Base-by-base conservation (phyloP, 2,797 vertebrate genomes). In the Oreochromis grahami region DNA sequence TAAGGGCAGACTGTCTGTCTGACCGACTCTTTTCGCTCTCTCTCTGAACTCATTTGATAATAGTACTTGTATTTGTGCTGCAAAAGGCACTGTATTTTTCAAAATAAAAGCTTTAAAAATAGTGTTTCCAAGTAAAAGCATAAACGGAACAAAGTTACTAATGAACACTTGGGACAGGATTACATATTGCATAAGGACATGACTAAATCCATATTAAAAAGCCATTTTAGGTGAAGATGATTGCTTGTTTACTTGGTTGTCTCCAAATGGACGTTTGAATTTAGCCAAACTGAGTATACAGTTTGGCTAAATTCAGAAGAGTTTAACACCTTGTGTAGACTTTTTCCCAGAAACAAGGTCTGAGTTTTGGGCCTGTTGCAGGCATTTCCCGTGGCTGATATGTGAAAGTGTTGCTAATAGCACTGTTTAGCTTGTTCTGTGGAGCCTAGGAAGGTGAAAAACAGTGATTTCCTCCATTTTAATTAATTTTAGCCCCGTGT, bases 1-100 rank as follows among this genome's bases (percentile, higher is more conserved):
- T 78, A 48, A 83, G 88, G 78, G 45, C 79, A 84, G 85, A 78
- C 88, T 24, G 82, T 56, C 53, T 76, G 84, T 83, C 82, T 84
- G 84, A 19, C 55, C 24, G 51, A 56, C n/a, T 76, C 55, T 72
- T 89, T 87, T 63, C 15, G n/a, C 7, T 43, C 74, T 51, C 8
- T 60, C 70, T 65, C 15, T 70, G 79, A 41, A 70, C 83, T 81
- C 12, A 76, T 21, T 50, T 78, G 79, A 90, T 89, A 85, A 70
- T 26, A 80, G 78, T 68, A 52, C 43, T 83, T 3, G 34, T 17
- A 36, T 26, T 38, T 9, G 70, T 17, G 63, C 50, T 51, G 34
- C 7, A 3, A 58, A 53, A 76, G 3, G 78, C 29, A 19, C 53
- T 32, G 70, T 5, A 0, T 5, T 63, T 85, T 80, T 78, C 79